Base-by-base conservation (phyloP, 37 sponge, comb jelly and placozoan genomes). In the Axinella damicornis region DNA sequence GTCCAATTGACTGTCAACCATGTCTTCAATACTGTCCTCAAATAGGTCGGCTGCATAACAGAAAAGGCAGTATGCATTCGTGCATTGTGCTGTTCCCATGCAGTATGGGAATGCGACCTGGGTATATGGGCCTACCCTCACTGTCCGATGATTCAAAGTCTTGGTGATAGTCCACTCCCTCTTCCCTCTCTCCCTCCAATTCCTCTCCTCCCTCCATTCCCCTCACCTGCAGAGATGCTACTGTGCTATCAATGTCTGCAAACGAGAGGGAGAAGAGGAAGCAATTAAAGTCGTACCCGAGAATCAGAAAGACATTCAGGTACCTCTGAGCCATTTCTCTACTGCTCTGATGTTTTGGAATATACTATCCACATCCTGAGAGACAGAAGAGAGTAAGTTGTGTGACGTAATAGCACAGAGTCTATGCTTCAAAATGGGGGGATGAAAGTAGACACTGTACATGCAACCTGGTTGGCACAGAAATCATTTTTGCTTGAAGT, bases 321-420 rank as follows among this genome's bases (percentile, higher is more conserved):
- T 70, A 83, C 84, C 84, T 74, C 74, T 59, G 32, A 83, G 65
- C 84, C 84, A 83, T 33, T 83, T 83, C 37, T 83, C 84, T 5
- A 74, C 75, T 18, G 64, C 40, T 53, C 75, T 73, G 24, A 83
- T 65, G 18, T 40, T 74, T 28, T 66, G 39, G 66, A 83, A 83
- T 53, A 83, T 83, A 36, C 84, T 83, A 28, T 73, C 64, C 16
- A 61, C 84, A 17, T 83, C 84, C 78, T 77, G 46, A 16, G 36
- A n/a, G 5, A 5, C 27, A 22, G 2, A 22, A 46, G 46, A 46
- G 9, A 46, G 46, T 46, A 46, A 46, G 4, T 46, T 46, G n/a
- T n/a, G n/a, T n/a, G n/a, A n/a, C n/a, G n/a, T n/a, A n/a, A n/a
- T n/a, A n/a, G n/a, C n/a, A n/a, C n/a, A n/a, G n/a, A n/a, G n/a